Evolutionary conservation across 2,797 vertebrate species (phyloP).

Genomic region (Sebastes baramenuke): DNA sequence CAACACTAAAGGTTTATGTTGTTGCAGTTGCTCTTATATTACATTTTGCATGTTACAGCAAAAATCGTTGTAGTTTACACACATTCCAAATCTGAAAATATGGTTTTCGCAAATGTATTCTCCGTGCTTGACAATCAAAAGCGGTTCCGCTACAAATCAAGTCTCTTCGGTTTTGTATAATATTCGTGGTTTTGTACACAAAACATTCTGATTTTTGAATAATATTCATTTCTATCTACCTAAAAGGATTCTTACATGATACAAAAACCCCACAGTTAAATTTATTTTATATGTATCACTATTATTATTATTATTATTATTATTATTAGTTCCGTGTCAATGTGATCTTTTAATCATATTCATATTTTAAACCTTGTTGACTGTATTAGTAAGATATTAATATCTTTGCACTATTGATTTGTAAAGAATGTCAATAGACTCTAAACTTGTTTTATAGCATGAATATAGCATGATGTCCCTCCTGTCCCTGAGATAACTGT

Average conservation of each 20-base stretch:
- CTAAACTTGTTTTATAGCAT: conserved; percentile 37
- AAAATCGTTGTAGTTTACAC: background rate
- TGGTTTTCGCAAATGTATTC: background rate
- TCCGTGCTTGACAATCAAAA: conserved; percentile 6
- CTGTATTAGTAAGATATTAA: conserved; percentile 36
- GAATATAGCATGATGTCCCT: conserved; percentile 23
- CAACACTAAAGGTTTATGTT: background rate
- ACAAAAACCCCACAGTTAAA: background rate
- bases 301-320: no score
- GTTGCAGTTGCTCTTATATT: background rate
- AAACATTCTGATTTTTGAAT: background rate
- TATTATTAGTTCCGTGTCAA: conserved; percentile 16
- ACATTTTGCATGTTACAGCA: conserved; percentile 3
- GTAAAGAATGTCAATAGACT: conserved; percentile 45
- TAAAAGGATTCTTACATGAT: conserved; percentile 11
- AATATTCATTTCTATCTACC: background rate
- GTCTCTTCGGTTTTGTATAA: conserved; percentile 18
- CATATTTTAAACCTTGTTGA: conserved; percentile 24
- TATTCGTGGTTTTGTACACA: conserved; percentile 41
- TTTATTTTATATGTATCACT: conserved; percentile 11
- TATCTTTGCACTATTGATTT: conserved; percentile 48
- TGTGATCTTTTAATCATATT: conserved; percentile 20
- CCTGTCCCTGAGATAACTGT: background rate
- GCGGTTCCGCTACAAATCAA: background rate
- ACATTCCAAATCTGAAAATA: background rate